These are phyloP conservation scores for Hafferia zeledoni DNA, from an alignment of 2,797 vertebrate genomes.

Conservation along the genomic window DNA sequence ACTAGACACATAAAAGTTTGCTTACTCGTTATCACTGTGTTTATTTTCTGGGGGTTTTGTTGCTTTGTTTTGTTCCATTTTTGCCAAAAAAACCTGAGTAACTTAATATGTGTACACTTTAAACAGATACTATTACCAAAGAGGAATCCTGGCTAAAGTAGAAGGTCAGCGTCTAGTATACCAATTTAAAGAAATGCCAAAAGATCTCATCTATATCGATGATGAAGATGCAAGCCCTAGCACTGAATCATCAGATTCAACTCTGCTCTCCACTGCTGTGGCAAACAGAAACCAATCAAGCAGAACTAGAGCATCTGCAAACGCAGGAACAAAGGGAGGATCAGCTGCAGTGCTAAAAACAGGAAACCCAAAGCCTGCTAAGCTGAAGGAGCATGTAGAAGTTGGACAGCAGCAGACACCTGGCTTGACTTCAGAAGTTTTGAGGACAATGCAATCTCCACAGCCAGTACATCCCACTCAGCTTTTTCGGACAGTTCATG, in stretches of 20 bases:
- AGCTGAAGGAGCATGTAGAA: slow-evolving; percentile 77
- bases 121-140: slow-evolving; percentile 96
- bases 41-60: not conserved
- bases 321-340: slow-evolving; percentile 69
- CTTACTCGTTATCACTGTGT: not conserved
- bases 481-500: slow-evolving; percentile 92
- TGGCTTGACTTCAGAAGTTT: slow-evolving; percentile 87
- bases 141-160: slow-evolving; percentile 97
- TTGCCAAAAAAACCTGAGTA: not conserved
- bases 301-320: slow-evolving; percentile 72
- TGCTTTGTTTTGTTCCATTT: not conserved
- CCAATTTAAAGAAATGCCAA: slow-evolving; percentile 96
- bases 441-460: slow-evolving; percentile 88
- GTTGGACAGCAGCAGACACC: slow-evolving; percentile 85
- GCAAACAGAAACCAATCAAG: slow-evolving; percentile 71
- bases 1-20: not conserved
- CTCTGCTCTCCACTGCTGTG: slow-evolving; percentile 63
- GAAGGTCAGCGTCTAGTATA: slow-evolving; percentile 97
- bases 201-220: slow-evolving; percentile 92
- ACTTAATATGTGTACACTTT: slow-evolving; percentile 1
- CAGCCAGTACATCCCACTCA: slow-evolving; percentile 86
- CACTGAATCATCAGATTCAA: slow-evolving; percentile 75
- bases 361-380: slow-evolving; percentile 74
- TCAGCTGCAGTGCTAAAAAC: slow-evolving; percentile 75
- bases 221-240: slow-evolving; percentile 85